Conservation (phyloP, 53 echinoderm and acorn worm genomes). For the Pentamera pediparva region DNA sequence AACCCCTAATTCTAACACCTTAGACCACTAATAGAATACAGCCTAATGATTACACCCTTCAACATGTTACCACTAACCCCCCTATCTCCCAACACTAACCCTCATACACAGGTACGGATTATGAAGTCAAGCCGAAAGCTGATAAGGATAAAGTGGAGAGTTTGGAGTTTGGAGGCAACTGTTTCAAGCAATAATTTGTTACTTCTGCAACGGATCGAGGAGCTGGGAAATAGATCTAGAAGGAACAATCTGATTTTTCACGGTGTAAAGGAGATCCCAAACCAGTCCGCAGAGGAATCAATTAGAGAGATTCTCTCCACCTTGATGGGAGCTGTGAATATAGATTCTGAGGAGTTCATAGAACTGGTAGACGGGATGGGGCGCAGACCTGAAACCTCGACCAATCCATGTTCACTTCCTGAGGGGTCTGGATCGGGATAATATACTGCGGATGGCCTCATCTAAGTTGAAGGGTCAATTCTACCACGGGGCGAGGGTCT, state of each 20-base stretch:
- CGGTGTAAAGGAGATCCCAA: background rate
- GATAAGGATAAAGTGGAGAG: background rate
- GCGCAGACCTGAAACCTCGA: background rate
- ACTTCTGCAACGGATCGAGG: background rate
- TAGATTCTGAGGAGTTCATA: background rate
- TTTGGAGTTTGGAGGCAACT: background rate
- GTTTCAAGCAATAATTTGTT: background rate
- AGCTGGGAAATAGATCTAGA: conserved; percentile 1
- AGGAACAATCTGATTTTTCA: background rate
- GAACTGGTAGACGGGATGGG: background rate
- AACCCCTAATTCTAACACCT: no score
- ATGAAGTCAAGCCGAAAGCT: no score
- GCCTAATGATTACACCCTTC: no score
- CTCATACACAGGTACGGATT: no score
- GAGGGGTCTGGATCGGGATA: background rate
- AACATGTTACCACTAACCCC: no score
- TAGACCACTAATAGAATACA: no score
- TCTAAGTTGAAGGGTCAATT: background rate
- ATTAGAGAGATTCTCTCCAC: background rate
- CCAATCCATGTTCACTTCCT: background rate
- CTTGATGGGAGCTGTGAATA: background rate
- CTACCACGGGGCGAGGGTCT: background rate
- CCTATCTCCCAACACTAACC: no score
- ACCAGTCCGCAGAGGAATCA: background rate
- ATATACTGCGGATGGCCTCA: background rate